These are phyloP conservation scores for Babyrousa celebensis DNA, from an alignment of 2,797 vertebrate genomes.

Conservation along the genomic window DNA sequence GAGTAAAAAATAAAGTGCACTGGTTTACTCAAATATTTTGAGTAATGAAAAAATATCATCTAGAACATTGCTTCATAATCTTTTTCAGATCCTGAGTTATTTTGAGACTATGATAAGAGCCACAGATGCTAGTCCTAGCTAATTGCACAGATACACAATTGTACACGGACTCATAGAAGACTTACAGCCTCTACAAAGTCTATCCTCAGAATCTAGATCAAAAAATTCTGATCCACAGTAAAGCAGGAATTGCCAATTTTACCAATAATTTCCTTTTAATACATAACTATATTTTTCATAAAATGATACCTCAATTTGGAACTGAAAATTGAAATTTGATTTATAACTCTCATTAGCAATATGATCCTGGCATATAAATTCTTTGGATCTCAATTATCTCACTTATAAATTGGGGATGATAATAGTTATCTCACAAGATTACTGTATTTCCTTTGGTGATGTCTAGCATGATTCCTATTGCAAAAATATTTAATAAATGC, in stretches of 20 bases:
- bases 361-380: constrained; percentile 45
- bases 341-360: constrained; percentile 42
- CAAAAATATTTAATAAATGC: constrained; percentile 49
- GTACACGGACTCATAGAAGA: background rate
- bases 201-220: background rate
- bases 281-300: constrained; percentile 33
- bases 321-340: constrained; percentile 49
- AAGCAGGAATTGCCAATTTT: constrained; percentile 46
- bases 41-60: background rate
- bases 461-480: constrained; percentile 2
- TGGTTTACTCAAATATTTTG: constrained; percentile 46
- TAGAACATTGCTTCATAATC: background rate
- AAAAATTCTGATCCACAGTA: constrained; percentile 5
- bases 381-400: constrained; percentile 15
- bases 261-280: constrained; percentile 47
- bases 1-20: background rate
- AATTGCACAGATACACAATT: background rate
- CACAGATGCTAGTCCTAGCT: background rate
- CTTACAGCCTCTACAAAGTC: background rate
- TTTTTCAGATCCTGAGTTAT: background rate
- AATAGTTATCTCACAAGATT: constrained; percentile 39
- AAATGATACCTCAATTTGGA: constrained; percentile 44
- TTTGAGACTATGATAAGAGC: constrained; percentile 29
- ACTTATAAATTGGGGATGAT: constrained; percentile 51
- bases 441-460: constrained; percentile 1